Evolutionary conservation across 2,888 invertebrate species (phyloP).

Genomic region (Cheilosia variabilis): DNA sequence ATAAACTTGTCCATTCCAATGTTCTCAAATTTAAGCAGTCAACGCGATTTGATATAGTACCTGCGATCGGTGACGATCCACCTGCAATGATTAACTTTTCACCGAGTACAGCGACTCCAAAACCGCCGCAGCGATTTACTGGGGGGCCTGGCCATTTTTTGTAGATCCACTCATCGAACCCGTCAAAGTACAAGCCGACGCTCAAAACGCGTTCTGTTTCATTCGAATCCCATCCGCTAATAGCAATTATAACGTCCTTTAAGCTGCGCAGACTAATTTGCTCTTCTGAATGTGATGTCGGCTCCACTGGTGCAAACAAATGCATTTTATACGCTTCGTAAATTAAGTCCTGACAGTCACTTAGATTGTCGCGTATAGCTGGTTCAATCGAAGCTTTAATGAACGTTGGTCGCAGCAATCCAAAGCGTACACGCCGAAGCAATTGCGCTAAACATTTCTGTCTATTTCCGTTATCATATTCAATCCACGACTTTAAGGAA

Average conservation of each 20-base stretch:
- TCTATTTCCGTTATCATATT: constrained; percentile 7
- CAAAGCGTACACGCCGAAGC: constrained; percentile 15
- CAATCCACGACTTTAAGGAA: constrained; percentile 26
- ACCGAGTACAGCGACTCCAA: background rate
- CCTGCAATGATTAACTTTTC: background rate
- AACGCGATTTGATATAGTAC: background rate
- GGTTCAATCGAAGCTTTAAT: background rate
- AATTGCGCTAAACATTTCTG: background rate
- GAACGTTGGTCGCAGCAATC: constrained; percentile 4
- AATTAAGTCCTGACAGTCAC: background rate
- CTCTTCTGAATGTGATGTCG: background rate
- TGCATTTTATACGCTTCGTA: constrained; percentile 26
- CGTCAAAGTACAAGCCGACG: background rate
- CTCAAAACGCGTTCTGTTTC: background rate
- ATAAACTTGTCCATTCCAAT: background rate
- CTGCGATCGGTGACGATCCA: background rate
- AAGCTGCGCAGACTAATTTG: constrained; percentile 8
- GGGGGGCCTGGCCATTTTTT: background rate
- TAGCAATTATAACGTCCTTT: constrained; percentile 13
- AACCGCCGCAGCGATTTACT: background rate
- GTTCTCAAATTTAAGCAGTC: background rate
- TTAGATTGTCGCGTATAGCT: background rate
- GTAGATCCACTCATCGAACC: constrained; percentile 9
- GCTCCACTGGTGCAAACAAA: background rate
- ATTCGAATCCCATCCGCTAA: constrained; percentile 13